Evolutionary conservation across 2,888 invertebrate genomes (phyloP), one percentile per base, ranked within the genome.

Genomic region (Tetheella fluctuosa): DNA sequence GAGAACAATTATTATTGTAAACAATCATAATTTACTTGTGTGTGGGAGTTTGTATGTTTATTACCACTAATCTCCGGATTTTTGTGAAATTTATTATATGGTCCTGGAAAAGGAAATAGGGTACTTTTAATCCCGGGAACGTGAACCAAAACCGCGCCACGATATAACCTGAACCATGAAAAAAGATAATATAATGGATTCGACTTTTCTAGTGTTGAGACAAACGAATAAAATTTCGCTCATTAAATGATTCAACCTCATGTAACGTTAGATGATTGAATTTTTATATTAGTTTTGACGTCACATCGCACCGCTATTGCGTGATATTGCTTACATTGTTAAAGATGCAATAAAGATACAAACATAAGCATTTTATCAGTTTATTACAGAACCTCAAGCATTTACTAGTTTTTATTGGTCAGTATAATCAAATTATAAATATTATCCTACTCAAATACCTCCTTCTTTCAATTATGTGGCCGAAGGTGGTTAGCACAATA

Each of bases 341-440:
- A 15, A 55, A 57, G 60, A 60, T 60, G 62, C 61, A 64, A 71
- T 71, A 71, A 74, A 71, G 71, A 71, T 70, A 67, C 56, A 20
- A 37, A 54, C 30, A 54, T 54, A 30, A 30, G 54, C 15, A 54
- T 54, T 54, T 54, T 54, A 54, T 54, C 10, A 17, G n/a, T 54
- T 54, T 54, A 54, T 54, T 28, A 54, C 17, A 54, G 10, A 25
- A 54, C 25, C 23, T 54, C 28, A 28, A 15, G 25, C 28, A n/a
- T 25, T 25, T 25, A 54, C n/a, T 28, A n/a, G 10, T 54, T 30
- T 28, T 17, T 20, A 54, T n/a, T 30, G 17, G 6, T 30, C 17
- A 28, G 12, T 25, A 17, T 17, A 30, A 48, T 48, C 53, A 53
- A 53, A 25, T n/a, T 28, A 28, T 28, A 48, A 48, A 48, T 10